These are phyloP conservation scores for Lytechinus pictus DNA, from an alignment of 35 echinoderm and acorn worm species.

Conservation along the genomic window DNA sequence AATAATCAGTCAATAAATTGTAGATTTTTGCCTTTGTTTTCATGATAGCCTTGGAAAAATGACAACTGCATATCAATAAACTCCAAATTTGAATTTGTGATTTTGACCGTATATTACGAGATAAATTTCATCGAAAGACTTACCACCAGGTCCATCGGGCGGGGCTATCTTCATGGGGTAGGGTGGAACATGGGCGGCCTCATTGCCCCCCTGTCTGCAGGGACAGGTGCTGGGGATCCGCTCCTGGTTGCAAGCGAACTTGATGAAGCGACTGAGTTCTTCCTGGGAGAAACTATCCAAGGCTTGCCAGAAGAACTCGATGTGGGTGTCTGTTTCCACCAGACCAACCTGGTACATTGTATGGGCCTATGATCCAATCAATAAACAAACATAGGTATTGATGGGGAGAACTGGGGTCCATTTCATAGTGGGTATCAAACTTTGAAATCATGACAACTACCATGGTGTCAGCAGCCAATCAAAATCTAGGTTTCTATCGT, in stretches of 20 bases:
- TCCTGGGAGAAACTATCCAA: constrained; percentile 87
- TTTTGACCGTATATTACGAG: no score
- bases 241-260: constrained; percentile 90
- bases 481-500: no score
- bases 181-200: constrained; percentile 77
- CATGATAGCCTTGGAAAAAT: no score
- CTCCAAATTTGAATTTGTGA: no score
- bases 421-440: no score
- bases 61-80: no score
- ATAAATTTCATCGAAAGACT: background rate
- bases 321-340: constrained; percentile 85
- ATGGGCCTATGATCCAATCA: constrained; percentile 57
- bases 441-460: no score
- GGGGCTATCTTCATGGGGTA: constrained; percentile 92
- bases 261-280: constrained; percentile 78
- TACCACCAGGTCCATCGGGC: constrained; percentile 74
- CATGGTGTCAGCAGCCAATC: no score
- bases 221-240: constrained; percentile 83
- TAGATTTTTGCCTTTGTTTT: no score
- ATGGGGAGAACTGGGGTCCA: no score
- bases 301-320: constrained; percentile 85
- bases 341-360: constrained; percentile 91
- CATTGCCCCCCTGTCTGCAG: constrained; percentile 67
- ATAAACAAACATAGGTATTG: background rate
- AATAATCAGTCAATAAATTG: no score